phyloP scores from a whole-genome alignment of 1,140 invertebrate genomes.

The Anoplolepis gracilipes region DNA sequence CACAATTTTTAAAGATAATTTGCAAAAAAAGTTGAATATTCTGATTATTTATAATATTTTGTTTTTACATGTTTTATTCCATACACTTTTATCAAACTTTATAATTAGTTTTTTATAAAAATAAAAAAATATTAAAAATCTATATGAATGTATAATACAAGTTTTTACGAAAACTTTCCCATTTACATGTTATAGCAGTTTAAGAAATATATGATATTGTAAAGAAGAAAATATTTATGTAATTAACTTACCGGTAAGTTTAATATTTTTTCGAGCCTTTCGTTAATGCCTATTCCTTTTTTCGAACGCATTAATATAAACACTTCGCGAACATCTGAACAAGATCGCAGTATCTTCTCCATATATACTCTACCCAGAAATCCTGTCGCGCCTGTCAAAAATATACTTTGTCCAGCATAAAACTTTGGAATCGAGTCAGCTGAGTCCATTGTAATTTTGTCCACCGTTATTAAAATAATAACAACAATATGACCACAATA shows the following conservation, averaged over 20 bases:
- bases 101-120: neutral
- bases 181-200: neutral
- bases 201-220: neutral
- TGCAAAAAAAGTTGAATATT: neutral
- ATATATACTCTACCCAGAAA: conserved; percentile 95
- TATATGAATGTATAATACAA: neutral
- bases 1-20: neutral
- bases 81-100: neutral
- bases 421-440: conserved; percentile 77
- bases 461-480: neutral
- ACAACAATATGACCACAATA: too few species aligned
- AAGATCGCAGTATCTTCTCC: conserved; percentile 94
- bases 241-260: conserved; percentile 75
- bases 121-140: too few species aligned
- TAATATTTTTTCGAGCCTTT: conserved; percentile 89
- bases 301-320: conserved; percentile 92
- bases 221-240: neutral
- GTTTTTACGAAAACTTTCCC: neutral
- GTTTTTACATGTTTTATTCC: neutral
- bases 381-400: conserved; percentile 89
- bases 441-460: too few species aligned
- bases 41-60: neutral
- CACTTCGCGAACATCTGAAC: conserved; percentile 90
- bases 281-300: conserved; percentile 88
- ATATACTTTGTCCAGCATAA: conserved; percentile 88